Evolutionary conservation across 2,888 invertebrate genomes (phyloP).

Genomic region (Ormyrus pomaceus): DNA sequence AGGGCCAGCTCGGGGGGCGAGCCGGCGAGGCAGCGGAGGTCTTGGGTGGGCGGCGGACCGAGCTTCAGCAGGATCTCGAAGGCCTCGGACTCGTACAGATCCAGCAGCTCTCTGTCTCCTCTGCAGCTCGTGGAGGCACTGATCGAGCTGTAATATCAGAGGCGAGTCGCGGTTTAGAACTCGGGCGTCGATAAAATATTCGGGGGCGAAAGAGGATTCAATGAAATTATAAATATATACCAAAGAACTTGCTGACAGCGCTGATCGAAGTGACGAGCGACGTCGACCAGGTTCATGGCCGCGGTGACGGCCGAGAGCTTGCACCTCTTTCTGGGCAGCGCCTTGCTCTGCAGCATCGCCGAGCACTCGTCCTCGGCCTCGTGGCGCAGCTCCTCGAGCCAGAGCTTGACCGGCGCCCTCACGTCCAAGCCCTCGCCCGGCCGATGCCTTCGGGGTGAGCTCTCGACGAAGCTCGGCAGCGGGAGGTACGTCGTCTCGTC

Average conservation of each 20-base stretch:
- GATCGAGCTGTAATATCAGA: too few species aligned
- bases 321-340: constrained; percentile 78
- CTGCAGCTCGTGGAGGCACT: too few species aligned
- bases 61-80: too few species aligned
- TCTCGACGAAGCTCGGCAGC: too few species aligned
- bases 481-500: too few species aligned
- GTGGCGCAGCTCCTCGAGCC: constrained; percentile 85
- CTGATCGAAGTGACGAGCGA: constrained; percentile 66
- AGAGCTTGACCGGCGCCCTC: constrained; percentile 82
- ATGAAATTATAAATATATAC: constrained; percentile 47
- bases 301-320: constrained; percentile 63
- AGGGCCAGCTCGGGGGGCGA: too few species aligned
- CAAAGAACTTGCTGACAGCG: constrained; percentile 61
- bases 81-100: too few species aligned
- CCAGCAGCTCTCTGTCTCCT: too few species aligned
- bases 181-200: constrained; percentile 53
- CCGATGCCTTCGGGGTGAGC: too few species aligned
- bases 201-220: too few species aligned
- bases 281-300: constrained; percentile 70
- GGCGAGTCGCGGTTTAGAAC: constrained; percentile 47
- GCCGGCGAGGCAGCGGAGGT: too few species aligned
- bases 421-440: neutral
- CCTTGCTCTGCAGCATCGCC: constrained; percentile 93
- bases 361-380: constrained; percentile 92
- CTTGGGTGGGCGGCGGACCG: too few species aligned